Base-by-base conservation (phyloP, 2,888 invertebrate species). In the Sicus ferrugineus region DNA sequence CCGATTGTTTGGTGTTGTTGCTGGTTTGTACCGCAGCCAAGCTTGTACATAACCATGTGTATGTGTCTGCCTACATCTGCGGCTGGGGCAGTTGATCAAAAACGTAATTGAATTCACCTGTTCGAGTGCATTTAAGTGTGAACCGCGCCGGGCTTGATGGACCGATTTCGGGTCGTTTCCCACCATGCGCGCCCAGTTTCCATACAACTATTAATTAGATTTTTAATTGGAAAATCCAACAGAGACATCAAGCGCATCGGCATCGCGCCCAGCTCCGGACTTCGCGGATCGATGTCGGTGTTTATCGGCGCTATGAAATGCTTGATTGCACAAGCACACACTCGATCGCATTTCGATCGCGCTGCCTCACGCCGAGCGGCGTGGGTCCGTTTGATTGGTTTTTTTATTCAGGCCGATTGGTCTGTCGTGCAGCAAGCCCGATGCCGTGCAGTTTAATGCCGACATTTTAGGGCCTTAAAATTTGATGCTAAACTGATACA, bases 31-130 rank as follows among this genome's bases (percentile, higher is more conserved):
- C n/a, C n/a, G n/a, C n/a, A n/a, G n/a, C n/a, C n/a, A n/a, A n/a
- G n/a, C n/a, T n/a, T 54, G 38, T 46, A 26, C 19, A 48, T 65
- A 21, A 23, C 16, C 67, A 61, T 48, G 21, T 68, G 19, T 65
- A 48, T 69, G 52, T 72, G n/a, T 58, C 42, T 50, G 26, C 31
- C 3, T 16, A 48, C n/a, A 19, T 73, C 73, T 75, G 72, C 73
- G 78, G 74, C 78, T 81, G 79, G 80, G 74, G 81, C 80, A 78
- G 80, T 80, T 80, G 81, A 80, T 80, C 81, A 80, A 80, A 69
- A 61, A 70, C 42, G 66, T 72, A 72, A 72, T 72, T 72, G 70
- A 72, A 72, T 67, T 70, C 72, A 70, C 69, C 72, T 70, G 64
- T 68, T 70, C 70, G 67, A 70, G 59, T 59, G 72, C 52, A 63